Base-by-base conservation (phyloP, 2,113 vertebrate species). In the Macrotis lagotis region DNA sequence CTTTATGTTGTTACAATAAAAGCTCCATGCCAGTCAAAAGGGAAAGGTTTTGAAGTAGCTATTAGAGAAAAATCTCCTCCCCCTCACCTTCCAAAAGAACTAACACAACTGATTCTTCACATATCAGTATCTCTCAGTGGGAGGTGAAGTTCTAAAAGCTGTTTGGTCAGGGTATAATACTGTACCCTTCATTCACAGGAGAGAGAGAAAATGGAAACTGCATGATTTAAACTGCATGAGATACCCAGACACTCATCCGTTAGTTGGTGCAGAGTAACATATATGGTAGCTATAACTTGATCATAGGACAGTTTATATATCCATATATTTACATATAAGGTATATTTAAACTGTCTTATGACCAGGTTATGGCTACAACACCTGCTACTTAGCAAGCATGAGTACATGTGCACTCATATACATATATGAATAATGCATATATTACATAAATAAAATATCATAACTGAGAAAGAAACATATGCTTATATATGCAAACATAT, bases 101-200 rank as follows among this genome's bases (percentile, higher is more conserved):
- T 95, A 97, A 93, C 51, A 97, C 93, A 97, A 97, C 97, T 98
- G 98, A 97, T 97, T 97, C 94, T 97, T 97, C 92, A 91, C 89
- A 7, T 98, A 97, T 95, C 93, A 97, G 95, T 94, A 97, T 94
- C 90, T 74, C 95, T 97, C 96, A 94, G 95, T 94, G 95, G 97
- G 97, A 98, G 97, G 88, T 88, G 97, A 96, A 97, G 97, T 90
- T 97, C 95, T 97, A 95, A 98, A 97, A 98, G 95, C 96, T 96
- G 92, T 98, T 96, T 95, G 93, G 97, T 95, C 92, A 97, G 94
- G 96, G 95, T 66, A 92, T 97, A 97, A 96, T 90, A 96, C 94
- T 91, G 92, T 90, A 97, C 51, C 89, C 95, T 98, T 97, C 0
- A 59, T 96, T 95, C 97, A 97, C 90, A 96, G 91, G 66, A 83